Evolutionary conservation across 2,888 invertebrate species (phyloP).

Genomic region (Noctua janthina): DNA sequence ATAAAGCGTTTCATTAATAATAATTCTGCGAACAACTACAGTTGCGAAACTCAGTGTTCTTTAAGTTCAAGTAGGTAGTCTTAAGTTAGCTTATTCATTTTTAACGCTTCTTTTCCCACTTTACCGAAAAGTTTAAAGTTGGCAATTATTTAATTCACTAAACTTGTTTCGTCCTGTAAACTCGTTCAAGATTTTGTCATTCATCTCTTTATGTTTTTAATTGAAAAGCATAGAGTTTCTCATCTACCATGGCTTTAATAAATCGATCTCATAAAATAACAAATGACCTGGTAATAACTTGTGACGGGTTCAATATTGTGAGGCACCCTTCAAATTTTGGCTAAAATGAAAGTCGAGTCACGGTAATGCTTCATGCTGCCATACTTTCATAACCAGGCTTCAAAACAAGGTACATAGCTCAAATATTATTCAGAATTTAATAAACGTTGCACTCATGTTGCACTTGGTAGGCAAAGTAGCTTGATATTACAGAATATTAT

Average conservation of each 20-base stretch:
- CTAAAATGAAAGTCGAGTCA: slow-evolving; percentile 55
- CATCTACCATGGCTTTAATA: slow-evolving; percentile 20
- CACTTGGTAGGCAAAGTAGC: not conserved
- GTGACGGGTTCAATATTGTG: slow-evolving; percentile 47
- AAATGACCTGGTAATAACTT: slow-evolving; percentile 46
- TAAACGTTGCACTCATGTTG: slow-evolving; percentile 35
- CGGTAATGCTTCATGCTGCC: slow-evolving; percentile 39
- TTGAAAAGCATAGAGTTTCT: slow-evolving; percentile 30
- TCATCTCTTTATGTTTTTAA: slow-evolving; percentile 21
- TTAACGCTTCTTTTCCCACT: slow-evolving; percentile 15
- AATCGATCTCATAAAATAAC: slow-evolving; percentile 49
- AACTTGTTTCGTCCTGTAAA: slow-evolving; percentile 3
- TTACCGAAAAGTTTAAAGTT: slow-evolving; percentile 19
- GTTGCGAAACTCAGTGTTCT: slow-evolving; percentile 29
- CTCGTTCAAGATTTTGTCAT: slow-evolving; percentile 10
- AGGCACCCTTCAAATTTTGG: slow-evolving; percentile 34
- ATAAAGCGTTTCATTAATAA: slow-evolving; percentile 46
- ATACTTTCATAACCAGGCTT: slow-evolving; percentile 39
- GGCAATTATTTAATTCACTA: slow-evolving; percentile 14
- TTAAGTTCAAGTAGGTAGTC: slow-evolving; percentile 11
- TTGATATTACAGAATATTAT: slow-evolving; percentile 4
- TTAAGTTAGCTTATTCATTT: slow-evolving; percentile 26
- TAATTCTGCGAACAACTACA: slow-evolving; percentile 45
- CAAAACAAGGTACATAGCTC: slow-evolving; percentile 22
- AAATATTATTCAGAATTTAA: slow-evolving; percentile 50